These are phyloP conservation scores for Chondrilla cf. caribensis DNA, from an alignment of 37 sponge, comb jelly and placozoan species.

Conservation along the genomic window DNA sequence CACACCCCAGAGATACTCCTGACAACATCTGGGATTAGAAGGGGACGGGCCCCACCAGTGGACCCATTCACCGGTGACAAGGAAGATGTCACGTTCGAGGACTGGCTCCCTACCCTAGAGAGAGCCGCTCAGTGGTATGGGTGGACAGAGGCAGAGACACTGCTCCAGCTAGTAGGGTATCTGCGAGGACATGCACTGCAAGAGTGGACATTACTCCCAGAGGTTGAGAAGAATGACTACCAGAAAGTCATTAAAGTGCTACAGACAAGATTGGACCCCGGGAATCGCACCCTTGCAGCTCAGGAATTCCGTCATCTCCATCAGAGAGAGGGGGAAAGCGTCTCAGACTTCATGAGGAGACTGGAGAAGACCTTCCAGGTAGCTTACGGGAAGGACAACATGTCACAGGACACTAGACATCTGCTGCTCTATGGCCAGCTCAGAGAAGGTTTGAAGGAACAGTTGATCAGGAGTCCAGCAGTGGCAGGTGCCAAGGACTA, in stretches of 20 bases:
- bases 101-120: constrained; percentile 37
- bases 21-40: background rate
- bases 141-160: constrained; percentile 31
- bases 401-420: constrained; percentile 33
- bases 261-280: constrained; percentile 27
- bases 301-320: constrained; percentile 44
- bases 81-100: constrained; percentile 17
- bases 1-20: too few species aligned
- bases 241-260: background rate
- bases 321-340: constrained; percentile 22
- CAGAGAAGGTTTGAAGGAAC: constrained; percentile 7
- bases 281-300: constrained; percentile 25
- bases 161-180: constrained; percentile 48
- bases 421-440: constrained; percentile 27
- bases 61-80: constrained; percentile 34
- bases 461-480: constrained; percentile 16
- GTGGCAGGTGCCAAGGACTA: constrained; percentile 20
- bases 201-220: constrained; percentile 36
- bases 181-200: constrained; percentile 33
- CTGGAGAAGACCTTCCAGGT: constrained; percentile 34
- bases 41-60: constrained; percentile 40
- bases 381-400: constrained; percentile 36
- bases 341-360: constrained; percentile 30
- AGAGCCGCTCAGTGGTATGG: constrained; percentile 39
- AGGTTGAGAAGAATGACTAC: constrained; percentile 11